Evolutionary conservation across 1,140 invertebrate species (phyloP), one percentile per base, ranked within the genome.

Genomic region (Heterodera carotae): DNA sequence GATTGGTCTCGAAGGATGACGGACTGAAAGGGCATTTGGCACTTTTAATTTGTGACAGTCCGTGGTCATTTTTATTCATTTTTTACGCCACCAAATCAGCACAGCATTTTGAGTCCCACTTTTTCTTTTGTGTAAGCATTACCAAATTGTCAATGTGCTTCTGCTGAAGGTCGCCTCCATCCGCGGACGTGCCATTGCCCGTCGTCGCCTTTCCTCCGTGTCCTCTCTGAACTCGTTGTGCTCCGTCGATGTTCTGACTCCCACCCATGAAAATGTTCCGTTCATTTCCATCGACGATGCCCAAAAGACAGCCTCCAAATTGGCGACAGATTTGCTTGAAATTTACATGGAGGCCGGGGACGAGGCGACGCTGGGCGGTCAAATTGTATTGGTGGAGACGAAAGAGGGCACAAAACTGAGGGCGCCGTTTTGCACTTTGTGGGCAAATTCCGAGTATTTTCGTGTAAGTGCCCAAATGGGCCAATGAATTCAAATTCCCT

Each of bases 291-390:
- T 74, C 59, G 66, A 36, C 36, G 84, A 85, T 31, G 34, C 75
- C 43, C 39, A 56, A 36, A 71, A 67, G 8, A 77, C 84, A 34
- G 79, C 83, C 12, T 76, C 74, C 60, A 56, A 80, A 74, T 75
- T 85, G 39, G 86, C 84, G 2, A 73, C 76, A 0, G 84, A 88
- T 75, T 69, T 85, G 22, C 76, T 85, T 25, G 34, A 81, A 60
- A 86, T 85, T 79, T 88, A 88, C 64, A n/a, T 78, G 27, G 76
- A 76, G 80, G n/a, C n/a, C n/a, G 83, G 83, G 70, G 81, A 56
- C 29, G 56, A 59, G 25, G 33, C 59, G 12, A 83, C 75, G 39
- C 53, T 73, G 29, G 77, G 70, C n/a, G 86, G 86, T 66, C 79
- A 76, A 4, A 82, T 87, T 64, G 78, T 87, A 36, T 43, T 76